Evolutionary conservation across 1,140 invertebrate species (phyloP).

Genomic region (Andricus grossulariae): DNA sequence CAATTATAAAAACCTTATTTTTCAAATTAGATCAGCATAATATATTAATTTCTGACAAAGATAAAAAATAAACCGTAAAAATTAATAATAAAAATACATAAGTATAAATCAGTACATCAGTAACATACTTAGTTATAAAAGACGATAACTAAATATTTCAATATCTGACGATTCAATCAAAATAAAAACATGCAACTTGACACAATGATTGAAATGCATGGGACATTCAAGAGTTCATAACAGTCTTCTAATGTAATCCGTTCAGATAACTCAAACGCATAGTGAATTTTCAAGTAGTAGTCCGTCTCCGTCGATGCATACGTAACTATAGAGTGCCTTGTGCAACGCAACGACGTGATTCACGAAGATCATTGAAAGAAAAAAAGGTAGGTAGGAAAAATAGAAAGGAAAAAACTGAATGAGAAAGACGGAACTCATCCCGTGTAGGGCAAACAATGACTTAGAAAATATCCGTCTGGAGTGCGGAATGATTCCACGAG

Average conservation of each 20-base stretch:
- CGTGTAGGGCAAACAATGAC: slow-evolving; percentile 20
- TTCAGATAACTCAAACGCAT: neutral
- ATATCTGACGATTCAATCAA: too few species aligned
- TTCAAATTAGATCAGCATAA: too few species aligned
- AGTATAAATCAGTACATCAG: too few species aligned
- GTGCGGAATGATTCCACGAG: neutral
- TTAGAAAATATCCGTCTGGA: slow-evolving; percentile 3
- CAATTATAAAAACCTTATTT: too few species aligned
- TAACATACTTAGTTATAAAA: too few species aligned
- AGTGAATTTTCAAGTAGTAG: neutral
- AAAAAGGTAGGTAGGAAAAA: neutral
- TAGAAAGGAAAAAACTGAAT: neutral
- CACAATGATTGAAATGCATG: slow-evolving; percentile 1
- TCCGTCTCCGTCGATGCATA: neutral
- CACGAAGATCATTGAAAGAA: slow-evolving; percentile 10
- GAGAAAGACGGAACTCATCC: slow-evolving; percentile 13
- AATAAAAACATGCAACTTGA: too few species aligned
- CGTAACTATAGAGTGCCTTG: neutral
- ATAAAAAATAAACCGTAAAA: too few species aligned
- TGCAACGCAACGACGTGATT: neutral
- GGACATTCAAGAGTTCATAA: neutral
- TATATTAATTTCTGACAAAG: too few species aligned
- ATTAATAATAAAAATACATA: too few species aligned
- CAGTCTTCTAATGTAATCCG: neutral
- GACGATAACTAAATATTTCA: too few species aligned